Evolutionary conservation across 2,113 vertebrate species (phyloP), one percentile per base, ranked within the genome.

Genomic region (Zootoca vivipara): DNA sequence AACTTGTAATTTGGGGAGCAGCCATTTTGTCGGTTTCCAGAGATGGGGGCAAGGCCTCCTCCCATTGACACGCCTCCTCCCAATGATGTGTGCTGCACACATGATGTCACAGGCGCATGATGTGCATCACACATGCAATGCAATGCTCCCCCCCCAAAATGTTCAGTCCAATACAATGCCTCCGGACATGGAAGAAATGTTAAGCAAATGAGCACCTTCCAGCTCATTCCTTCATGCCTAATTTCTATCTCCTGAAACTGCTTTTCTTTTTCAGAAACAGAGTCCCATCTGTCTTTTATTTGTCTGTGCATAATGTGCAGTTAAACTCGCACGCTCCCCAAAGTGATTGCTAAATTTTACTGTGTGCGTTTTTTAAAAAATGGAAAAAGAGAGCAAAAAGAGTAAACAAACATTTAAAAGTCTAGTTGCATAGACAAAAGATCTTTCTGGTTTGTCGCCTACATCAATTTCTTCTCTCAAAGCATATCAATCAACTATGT

Each of bases 381-480:
- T 52, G 46, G 10, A 12, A 52, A 52, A 52, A 52, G 46, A 52
- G 46, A 52, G 46, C 46, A 52, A 82, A 35, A 74, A 7, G 1
- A 64, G 42, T n/a, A 87, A 94, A 80, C 1, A 85, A 5, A 13
- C 62, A 83, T 73, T 2, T 12, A 30, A 42, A 67, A 69, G 7
- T 1, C 1, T 5, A 83, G 2, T 65, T 84, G 7, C 30, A 38
- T 64, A 81, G 4, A 5, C 12, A 73, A 73, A 81, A 8, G 38
- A 28, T 1, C 1, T 18, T 83, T 3, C 58, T 87, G 13, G 0
- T 6, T 89, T 90, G 82, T 65, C 77, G 9, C 62, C 26, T 75
- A 10, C 38, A 12, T 73, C 84, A 72, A 15, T 79, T 86, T 88
- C 74, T 82, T 62, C 75, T 86, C 40, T 90, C 13, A 62, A 30